Base-by-base conservation (phyloP, 2,113 vertebrate species). In the Albula glossodonta region DNA sequence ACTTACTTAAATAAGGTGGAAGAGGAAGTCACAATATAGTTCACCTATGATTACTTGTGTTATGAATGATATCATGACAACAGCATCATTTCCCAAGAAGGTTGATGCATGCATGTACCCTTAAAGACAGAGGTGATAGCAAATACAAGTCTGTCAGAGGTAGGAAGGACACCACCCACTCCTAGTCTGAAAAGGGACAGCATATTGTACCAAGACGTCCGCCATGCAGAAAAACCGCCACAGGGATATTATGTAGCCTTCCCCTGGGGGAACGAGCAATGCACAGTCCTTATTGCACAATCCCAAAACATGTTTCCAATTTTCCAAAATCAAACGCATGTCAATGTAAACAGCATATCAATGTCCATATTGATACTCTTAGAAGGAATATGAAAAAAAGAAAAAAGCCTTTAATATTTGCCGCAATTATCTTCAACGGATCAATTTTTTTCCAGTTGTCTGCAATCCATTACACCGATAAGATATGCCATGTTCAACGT, bases 401-500 rank as follows among this genome's bases (percentile, higher is more conserved):
- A 86, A 63, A 52, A 57, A 10, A n/a, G 60, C 49, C 82, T 88
- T 86, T 89, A 88, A 88, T 87, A 87, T 87, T 83, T 81, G n/a
- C 77, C 10, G 48, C 88, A 83, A 88, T 89, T 78, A 83, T 83
- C 63, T 82, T 81, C 13, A 51, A 78, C 8, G 81, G 78, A 83
- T 83, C 56, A 12, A 41, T 50, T 82, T 90, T 86, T 88, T 92
- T 93, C 91, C 88, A 91, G 84, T 84, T 95, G 92, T 95, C 95
- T 95, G 95, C 93, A 94, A 93, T 92, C 92, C 94, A 94, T 95
- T 94, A 96, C 94, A 89, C 92, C 91, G 94, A 94, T 93, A 91
- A 17, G 94, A 96, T 96, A 93, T 95, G 95, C 95, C 94, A 96
- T 96, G 96, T 95, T 96, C 93, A 78, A 82, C 92, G 95, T 96